A percentile compares a stretch with the other conserved stretches of the same genome.
Conservation (phyloP, 2,113 vertebrate genomes). For the Stigmatopora nigra region DNA sequence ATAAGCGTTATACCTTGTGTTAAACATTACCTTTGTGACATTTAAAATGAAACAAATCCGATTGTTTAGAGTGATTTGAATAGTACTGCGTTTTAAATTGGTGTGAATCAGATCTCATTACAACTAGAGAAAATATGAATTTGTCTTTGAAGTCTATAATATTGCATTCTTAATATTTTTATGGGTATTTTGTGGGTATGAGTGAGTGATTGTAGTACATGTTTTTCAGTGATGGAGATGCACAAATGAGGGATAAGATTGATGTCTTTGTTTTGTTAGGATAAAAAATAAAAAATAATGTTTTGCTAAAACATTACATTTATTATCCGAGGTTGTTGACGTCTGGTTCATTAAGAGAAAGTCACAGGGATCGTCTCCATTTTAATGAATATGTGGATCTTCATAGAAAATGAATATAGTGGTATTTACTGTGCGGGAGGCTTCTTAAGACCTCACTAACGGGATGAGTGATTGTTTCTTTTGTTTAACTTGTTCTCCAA, state of each 20-base stretch:
- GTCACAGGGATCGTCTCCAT: background rate
- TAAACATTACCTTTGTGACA: too few relatives aligned
- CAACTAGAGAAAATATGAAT: background rate
- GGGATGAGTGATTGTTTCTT: slow-evolving; percentile 30
- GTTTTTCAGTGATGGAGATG: background rate
- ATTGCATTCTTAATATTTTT: background rate
- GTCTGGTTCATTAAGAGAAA: background rate
- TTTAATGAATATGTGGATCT: background rate
- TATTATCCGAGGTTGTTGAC: background rate
- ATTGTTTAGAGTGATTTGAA: background rate
- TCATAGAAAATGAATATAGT: background rate
- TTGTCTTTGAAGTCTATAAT: background rate
- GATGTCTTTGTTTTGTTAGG: background rate
- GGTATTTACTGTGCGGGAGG: background rate
- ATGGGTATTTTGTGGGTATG: background rate
- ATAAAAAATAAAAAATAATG: background rate
- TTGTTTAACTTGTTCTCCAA: slow-evolving; percentile 28
- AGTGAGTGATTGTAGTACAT: background rate
- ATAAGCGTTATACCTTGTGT: too few relatives aligned
- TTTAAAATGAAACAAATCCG: background rate
- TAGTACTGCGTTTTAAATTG: background rate
- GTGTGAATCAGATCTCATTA: background rate
- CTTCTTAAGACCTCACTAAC: slow-evolving; percentile 24
- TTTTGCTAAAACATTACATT: background rate
- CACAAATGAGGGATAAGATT: background rate